Percentiles rank a stretch among this genome's conserved stretches.
Evolutionary conservation across 2,113 vertebrate genomes (phyloP).

Genomic region (Ctenodactylus gundi): DNA sequence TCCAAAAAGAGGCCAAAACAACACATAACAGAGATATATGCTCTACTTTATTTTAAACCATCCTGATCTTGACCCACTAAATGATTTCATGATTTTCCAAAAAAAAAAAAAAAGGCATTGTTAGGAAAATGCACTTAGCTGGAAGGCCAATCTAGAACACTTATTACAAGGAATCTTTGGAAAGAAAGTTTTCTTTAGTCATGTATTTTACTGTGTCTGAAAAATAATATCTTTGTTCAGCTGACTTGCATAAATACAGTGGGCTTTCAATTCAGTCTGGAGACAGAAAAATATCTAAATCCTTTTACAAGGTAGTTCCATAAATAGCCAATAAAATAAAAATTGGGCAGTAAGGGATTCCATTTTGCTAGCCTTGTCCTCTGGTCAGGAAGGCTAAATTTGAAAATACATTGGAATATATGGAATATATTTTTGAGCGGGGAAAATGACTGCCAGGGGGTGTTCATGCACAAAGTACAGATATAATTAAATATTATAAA

Average conservation of each 20-base stretch:
- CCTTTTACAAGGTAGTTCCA: not conserved
- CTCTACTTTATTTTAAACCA: conserved; percentile 35
- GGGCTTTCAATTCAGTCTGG: not conserved
- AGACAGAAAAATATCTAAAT: conserved; percentile 23
- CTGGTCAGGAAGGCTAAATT: not conserved
- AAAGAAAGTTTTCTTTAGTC: not conserved
- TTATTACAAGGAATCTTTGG: not conserved
- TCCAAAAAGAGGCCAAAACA: no score
- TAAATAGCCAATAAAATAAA: not conserved
- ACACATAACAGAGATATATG: no score
- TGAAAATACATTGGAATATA: not conserved
- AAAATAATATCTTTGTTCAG: not conserved
- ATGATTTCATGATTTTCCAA: not conserved
- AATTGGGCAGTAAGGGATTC: not conserved
- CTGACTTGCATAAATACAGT: not conserved
- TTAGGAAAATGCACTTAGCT: not conserved
- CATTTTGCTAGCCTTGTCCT: not conserved
- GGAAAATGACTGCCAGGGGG: not conserved
- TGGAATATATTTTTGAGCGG: not conserved
- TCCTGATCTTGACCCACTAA: not conserved
- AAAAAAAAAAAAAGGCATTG: not conserved
- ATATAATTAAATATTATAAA: conserved; percentile 13
- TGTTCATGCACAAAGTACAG: not conserved
- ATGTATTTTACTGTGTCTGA: not conserved
- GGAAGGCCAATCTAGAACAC: not conserved